Percentiles rank a stretch among this genome's conserved stretches.
These are phyloP conservation scores for Scelioninae gen. 1 DNA, from an alignment of 2,888 invertebrate species.

Conservation along the genomic window DNA sequence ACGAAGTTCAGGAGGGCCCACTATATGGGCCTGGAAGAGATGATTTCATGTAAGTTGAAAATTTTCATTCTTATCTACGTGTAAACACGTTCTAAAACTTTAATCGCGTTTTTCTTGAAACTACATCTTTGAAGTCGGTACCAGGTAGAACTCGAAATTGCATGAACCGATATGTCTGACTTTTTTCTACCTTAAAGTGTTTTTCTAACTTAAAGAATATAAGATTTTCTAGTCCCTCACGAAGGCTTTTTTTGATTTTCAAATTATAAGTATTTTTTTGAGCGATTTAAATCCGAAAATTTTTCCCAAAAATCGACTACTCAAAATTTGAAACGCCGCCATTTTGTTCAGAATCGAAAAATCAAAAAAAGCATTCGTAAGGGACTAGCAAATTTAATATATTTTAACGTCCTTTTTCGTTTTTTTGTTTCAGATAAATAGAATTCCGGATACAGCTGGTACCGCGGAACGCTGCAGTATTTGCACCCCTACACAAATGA, in stretches of 20 bases:
- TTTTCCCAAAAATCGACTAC: constrained; percentile 18
- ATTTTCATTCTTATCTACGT: constrained; percentile 9
- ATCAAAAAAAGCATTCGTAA: constrained; percentile 2
- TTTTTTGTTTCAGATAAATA: constrained; percentile 21
- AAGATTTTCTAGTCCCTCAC: no score
- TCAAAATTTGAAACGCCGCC: constrained; percentile 13
- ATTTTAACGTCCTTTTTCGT: constrained; percentile 4
- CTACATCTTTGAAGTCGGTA: background rate
- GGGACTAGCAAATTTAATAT: constrained; percentile 4
- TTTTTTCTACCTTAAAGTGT: background rate
- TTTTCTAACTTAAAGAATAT: background rate
- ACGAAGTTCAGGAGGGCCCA: constrained; percentile 10
- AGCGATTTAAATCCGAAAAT: constrained; percentile 15
- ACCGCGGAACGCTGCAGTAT: constrained; percentile 3
- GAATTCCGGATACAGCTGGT: constrained; percentile 1
- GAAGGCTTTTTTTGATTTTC: background rate
- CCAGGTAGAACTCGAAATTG: constrained; percentile 11
- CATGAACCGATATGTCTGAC: background rate
- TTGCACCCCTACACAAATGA: background rate
- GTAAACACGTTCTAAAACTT: constrained; percentile 15
- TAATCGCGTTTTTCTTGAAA: background rate
- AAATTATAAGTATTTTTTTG: constrained; percentile 11
- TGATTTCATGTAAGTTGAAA: constrained; percentile 21
- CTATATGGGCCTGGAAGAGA: constrained; percentile 19
- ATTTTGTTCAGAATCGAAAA: constrained; percentile 25